These are phyloP conservation scores for Petrophora chlorosata DNA, from an alignment of 2,888 invertebrate species.

Conservation along the genomic window DNA sequence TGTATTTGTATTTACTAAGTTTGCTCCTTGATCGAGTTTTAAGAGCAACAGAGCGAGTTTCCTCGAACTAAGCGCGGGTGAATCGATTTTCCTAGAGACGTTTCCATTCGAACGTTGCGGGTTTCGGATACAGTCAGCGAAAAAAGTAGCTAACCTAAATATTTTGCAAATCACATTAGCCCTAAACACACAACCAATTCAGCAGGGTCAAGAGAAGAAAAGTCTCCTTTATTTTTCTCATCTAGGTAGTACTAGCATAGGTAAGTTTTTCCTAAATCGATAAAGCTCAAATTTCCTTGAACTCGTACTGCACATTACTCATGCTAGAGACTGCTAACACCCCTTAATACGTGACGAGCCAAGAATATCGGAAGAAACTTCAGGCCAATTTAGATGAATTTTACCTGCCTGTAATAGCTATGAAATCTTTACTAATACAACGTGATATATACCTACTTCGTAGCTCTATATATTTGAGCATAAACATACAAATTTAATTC, in stretches of 20 bases:
- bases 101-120: slow-evolving; percentile 24
- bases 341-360: slow-evolving; percentile 37
- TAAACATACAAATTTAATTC: no score
- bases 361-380: slow-evolving; percentile 37
- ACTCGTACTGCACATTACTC: slow-evolving; percentile 53
- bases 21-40: slow-evolving; percentile 16
- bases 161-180: no score
- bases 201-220: no score
- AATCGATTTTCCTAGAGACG: slow-evolving; percentile 29
- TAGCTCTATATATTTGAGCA: no score
- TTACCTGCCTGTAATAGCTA: slow-evolving; percentile 38
- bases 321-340: slow-evolving; percentile 39
- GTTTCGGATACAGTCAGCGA: slow-evolving; percentile 7
- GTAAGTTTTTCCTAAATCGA: slow-evolving; percentile 39
- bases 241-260: no score
- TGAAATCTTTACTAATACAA: slow-evolving; percentile 12
- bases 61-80: slow-evolving; percentile 1
- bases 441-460: no score
- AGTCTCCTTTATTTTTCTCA: no score
- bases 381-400: slow-evolving; percentile 30
- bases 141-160: background rate
- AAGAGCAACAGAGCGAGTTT: slow-evolving; percentile 4
- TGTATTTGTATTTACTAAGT: slow-evolving; percentile 4
- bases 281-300: slow-evolving; percentile 39
- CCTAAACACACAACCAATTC: no score